Percentiles rank a stretch among this genome's conserved stretches.
Conservation (phyloP, 2,113 vertebrate genomes). For the Colistium nudipinnis region DNA sequence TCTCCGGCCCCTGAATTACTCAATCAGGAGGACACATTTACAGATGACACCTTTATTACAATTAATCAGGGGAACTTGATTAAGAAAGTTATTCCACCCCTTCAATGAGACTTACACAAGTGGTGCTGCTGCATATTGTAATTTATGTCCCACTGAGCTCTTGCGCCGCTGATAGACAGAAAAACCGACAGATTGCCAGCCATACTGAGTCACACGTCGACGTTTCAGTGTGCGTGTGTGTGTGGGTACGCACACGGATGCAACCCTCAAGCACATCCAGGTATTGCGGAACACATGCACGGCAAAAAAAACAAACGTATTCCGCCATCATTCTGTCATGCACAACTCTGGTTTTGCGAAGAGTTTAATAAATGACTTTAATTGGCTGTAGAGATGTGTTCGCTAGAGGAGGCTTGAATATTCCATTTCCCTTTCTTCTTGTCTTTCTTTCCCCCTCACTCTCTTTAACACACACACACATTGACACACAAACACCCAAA, state of each 20-base stretch:
- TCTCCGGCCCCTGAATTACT: conserved; percentile 86
- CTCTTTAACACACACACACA: conserved; percentile 47
- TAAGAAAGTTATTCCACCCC: conserved; percentile 88
- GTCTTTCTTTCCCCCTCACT: conserved; percentile 58
- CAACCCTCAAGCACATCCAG: conserved; percentile 11
- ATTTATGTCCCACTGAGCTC: conserved; percentile 77
- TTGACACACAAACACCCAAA: conserved; percentile 34
- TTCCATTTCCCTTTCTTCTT: conserved; percentile 70
- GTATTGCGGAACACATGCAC: conserved; percentile 42
- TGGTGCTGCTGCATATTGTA: conserved; percentile 76
- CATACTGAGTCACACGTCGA: conserved; percentile 66
- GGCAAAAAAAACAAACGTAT: conserved; percentile 60
- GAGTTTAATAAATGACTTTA: conserved; percentile 79
- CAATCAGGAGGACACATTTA: conserved; percentile 87
- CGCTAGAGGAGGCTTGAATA: conserved; percentile 64
- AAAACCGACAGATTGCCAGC: conserved; percentile 70
- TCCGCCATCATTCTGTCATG: conserved; percentile 66
- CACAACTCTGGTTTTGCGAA: conserved; percentile 68
- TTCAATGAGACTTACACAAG: conserved; percentile 75
- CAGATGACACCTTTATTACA: conserved; percentile 89
- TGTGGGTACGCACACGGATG: conserved; percentile 14
- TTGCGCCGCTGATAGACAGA: conserved; percentile 69
- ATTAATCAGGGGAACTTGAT: conserved; percentile 92
- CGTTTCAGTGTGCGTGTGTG: conserved; percentile 14
- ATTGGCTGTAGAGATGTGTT: conserved; percentile 73